These are phyloP conservation scores for Herminia tarsipennalis DNA, from an alignment of 2,888 invertebrate genomes.

Conservation along the genomic window DNA sequence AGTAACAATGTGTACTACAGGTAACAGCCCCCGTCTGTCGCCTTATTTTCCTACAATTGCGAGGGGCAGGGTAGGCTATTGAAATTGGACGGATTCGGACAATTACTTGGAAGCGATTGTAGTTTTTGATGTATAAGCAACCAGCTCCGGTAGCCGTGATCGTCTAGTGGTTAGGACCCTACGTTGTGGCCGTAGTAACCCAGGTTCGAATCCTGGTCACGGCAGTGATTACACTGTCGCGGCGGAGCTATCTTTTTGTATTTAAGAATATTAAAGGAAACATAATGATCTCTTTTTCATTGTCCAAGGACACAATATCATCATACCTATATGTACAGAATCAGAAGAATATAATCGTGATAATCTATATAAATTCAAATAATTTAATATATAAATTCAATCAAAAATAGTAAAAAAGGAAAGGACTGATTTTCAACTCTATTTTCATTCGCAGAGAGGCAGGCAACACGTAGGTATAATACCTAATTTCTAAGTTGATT, in stretches of 20 bases:
- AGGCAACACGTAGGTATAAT: no score
- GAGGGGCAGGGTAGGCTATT: slow-evolving; percentile 12
- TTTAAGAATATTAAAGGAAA: no score
- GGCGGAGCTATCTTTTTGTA: slow-evolving; percentile 34
- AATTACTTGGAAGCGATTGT: neutral
- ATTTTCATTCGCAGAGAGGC: no score
- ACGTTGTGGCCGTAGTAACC: slow-evolving; percentile 90
- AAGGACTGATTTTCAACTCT: no score
- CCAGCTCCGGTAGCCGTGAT: slow-evolving; percentile 69
- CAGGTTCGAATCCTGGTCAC: slow-evolving; percentile 90
- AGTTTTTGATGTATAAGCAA: slow-evolving; percentile 9
- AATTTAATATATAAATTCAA: no score
- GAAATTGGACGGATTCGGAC: neutral
- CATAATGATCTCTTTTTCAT: no score
- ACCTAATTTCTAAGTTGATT: no score
- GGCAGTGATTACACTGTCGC: slow-evolving; percentile 77
- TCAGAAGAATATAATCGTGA: no score
- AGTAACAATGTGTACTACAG: slow-evolving; percentile 11
- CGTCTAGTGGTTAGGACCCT: slow-evolving; percentile 91
- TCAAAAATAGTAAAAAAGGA: no score
- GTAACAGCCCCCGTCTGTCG: neutral
- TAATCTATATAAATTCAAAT: no score
- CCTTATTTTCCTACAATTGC: neutral
- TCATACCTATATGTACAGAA: no score
- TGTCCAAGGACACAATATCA: no score